Base-by-base conservation (phyloP, 2,888 invertebrate genomes). In the Graphium colonna region DNA sequence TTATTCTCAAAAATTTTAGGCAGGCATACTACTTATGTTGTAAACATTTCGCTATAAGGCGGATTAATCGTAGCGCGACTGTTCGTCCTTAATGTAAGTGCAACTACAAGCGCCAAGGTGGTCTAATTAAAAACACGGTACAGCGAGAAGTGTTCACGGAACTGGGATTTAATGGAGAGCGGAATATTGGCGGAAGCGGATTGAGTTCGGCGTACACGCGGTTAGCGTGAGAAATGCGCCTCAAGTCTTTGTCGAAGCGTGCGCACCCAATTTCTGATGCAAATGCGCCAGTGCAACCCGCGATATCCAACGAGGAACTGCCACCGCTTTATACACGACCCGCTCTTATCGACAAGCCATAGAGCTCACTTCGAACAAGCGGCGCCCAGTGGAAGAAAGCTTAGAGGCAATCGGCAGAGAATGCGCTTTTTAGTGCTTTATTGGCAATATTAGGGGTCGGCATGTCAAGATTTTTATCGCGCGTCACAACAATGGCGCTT, bases 201-300 rank as follows among this genome's bases (percentile, higher is more conserved):
- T 12, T 33, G 59, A 52, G 56, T 36, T 41, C 10, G 51, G 52
- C 64, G 67, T 66, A 65, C 66, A 38, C 65, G 68, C 59, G 65
- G 64, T 77, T 75, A 82, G 81, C 84, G 84, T 86, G 86, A 86
- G 86, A 87, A 84, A 79, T 75, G 67, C 77, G 72, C 76, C 71
- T 67, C 68, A 70, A 75, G 77, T 73, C 73, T 69, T 69, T 70
- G 73, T 71, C 71, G 71, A 68, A 79, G 81, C 88, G 88, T 88
- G 88, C 81, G 78, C 77, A 74, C 79, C 88, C 88, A 86, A 87
- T 84, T 86, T 74, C 71, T 77, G 80, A 88, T 88, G 87, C 85
- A 81, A 88, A 88, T 88, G 74, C 60, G 63, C 69, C 63, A 64
- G 71, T 69, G 73, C 77, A 72, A 75, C 78, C 71, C 69, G 68